Evolutionary conservation across 2,797 vertebrate genomes (phyloP), one percentile per base, ranked within the genome.

Genomic region (Siniperca obscura): DNA sequence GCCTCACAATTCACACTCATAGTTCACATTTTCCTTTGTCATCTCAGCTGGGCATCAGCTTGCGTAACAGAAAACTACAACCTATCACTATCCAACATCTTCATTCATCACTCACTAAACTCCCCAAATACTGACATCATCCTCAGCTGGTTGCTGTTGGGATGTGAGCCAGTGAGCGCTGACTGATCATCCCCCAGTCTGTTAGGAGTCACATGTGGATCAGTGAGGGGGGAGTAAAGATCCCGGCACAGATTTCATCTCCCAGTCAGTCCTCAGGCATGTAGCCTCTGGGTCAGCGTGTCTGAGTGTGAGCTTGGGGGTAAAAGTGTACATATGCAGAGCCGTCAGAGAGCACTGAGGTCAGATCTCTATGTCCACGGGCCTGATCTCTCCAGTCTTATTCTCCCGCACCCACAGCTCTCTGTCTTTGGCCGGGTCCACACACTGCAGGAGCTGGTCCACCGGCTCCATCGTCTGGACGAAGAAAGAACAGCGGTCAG

Each of bases 361-460:
- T 97, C 96, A 99, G 92, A 99, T 97, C 93, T 99, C 97, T 90
- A 99, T 95, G 95, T 99, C 95, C 89, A 98, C 97, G 0, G 98
- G 98, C 81, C 98, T 94, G 91, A 98, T 96, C 17, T 97, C 96
- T 74, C 98, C 98, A 0, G 98, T 99, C 94, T 98, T 98, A 89
- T 99, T 97, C 91, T 99, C 98, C 80, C 94, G 95, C 83, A 99
- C 98, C 98, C 98, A 99, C 85, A 97, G 93, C 95, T 99, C 98
- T 91, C 98, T 92, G 95, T 99, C 98, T 94, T 92, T 97, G 91
- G 92, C 89, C 3, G 98, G 97, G 91, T 99, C 98, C 92, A 99
- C 98, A 71, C 96, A 95, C 91, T 96, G 97, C 89, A 99, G 96
- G 74, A 99, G 96, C 91, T 99, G 96, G 92, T 99, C 98, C 95